phyloP scores from a whole-genome alignment of 2,888 invertebrate genomes.

The Lamproptera curius region DNA sequence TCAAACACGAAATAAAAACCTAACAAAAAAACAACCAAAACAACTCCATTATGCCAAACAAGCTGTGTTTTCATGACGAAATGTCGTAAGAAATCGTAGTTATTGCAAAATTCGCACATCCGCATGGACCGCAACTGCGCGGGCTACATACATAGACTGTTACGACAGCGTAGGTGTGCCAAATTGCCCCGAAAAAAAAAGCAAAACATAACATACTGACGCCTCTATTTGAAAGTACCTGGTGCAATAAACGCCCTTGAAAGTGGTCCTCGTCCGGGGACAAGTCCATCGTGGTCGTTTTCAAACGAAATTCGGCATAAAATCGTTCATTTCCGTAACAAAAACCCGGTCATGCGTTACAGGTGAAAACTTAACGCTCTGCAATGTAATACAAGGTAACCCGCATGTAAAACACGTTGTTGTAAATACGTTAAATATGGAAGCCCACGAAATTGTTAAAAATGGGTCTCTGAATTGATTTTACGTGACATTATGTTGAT shows the following conservation, averaged over 20 bases:
- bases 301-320: slow-evolving; percentile 34
- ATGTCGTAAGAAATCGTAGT: too few species aligned
- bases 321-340: slow-evolving; percentile 50
- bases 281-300: slow-evolving; percentile 71
- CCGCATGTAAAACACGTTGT: not conserved
- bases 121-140: slow-evolving; percentile 17
- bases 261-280: slow-evolving; percentile 90
- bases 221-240: slow-evolving; percentile 71
- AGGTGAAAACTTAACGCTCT: slow-evolving; percentile 22
- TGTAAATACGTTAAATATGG: not conserved
- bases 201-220: not conserved
- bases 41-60: too few species aligned
- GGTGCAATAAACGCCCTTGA: slow-evolving; percentile 86
- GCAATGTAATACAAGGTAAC: not conserved
- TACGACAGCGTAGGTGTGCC: not conserved
- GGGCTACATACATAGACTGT: not conserved
- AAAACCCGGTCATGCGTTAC: slow-evolving; percentile 58
- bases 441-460: not conserved
- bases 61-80: too few species aligned
- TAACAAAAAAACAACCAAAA: too few species aligned
- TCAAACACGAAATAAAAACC: too few species aligned
- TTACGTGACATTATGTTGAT: not conserved
- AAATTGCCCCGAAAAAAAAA: not conserved
- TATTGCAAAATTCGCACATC: slow-evolving; percentile 14
- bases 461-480: not conserved